Conservation (phyloP, 1,140 invertebrate genomes). For the Rhagoletis zephyria region DNA sequence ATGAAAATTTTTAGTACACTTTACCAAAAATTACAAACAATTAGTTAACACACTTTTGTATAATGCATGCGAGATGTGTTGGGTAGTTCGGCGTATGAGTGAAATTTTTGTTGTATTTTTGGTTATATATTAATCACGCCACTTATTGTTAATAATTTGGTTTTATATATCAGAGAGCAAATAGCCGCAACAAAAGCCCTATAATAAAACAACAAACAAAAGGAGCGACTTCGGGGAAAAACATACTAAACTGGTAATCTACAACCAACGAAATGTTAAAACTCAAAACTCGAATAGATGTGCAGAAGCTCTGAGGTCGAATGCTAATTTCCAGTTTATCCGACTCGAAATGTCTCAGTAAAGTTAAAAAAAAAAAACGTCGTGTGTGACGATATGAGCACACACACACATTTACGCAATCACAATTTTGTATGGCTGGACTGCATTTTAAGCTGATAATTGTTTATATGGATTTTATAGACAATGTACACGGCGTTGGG, state of each 20-base stretch:
- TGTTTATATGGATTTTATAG: neutral
- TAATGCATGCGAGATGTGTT: too few species aligned
- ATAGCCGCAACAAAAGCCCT: neutral
- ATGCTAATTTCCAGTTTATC: neutral
- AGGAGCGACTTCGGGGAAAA: neutral
- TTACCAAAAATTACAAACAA: too few species aligned
- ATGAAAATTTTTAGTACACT: too few species aligned
- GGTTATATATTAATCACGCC: neutral
- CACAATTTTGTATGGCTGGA: neutral
- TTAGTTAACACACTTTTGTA: too few species aligned
- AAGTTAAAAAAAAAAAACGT: neutral
- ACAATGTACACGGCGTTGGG: too few species aligned
- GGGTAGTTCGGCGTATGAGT: too few species aligned
- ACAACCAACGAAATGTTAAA: neutral
- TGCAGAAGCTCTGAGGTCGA: neutral
- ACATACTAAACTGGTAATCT: neutral
- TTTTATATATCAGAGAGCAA: neutral
- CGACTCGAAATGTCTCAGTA: neutral
- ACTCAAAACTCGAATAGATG: slow-evolving; percentile 7
- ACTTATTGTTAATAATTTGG: too few species aligned
- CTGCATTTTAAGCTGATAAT: neutral
- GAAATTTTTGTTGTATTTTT: neutral
- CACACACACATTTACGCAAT: neutral
- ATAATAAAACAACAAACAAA: neutral
- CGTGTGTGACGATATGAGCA: neutral